These are phyloP conservation scores for Odontomachus brunneus DNA, from an alignment of 1,140 invertebrate species.

Conservation along the genomic window DNA sequence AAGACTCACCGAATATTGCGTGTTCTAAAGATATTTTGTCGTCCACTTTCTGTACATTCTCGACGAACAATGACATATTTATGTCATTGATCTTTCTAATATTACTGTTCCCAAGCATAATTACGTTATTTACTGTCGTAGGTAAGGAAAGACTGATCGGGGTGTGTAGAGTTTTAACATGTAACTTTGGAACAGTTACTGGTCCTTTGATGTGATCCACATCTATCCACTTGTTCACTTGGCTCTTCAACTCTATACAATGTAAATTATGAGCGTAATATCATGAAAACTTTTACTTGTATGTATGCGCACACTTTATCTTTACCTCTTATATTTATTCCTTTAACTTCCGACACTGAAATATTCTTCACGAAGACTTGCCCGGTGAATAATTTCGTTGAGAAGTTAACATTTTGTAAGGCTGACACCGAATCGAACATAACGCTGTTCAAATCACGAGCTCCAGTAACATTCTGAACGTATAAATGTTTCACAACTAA, in stretches of 20 bases:
- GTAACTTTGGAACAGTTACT: slow-evolving; percentile 57
- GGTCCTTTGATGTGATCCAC: slow-evolving; percentile 58
- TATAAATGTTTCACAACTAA: slow-evolving; percentile 63
- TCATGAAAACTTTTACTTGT: not conserved
- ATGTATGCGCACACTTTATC: not conserved
- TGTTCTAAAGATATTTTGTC: slow-evolving; percentile 69
- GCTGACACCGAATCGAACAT: slow-evolving; percentile 44
- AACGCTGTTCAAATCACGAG: slow-evolving; percentile 52
- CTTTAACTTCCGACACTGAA: not conserved
- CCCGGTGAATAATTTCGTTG: slow-evolving; percentile 53
- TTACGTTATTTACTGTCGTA: slow-evolving; percentile 62
- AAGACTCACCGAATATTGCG: slow-evolving; percentile 71
- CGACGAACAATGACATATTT: slow-evolving; percentile 67
- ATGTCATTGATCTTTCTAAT: slow-evolving; percentile 71
- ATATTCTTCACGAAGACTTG: slow-evolving; percentile 57
- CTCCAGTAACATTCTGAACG: slow-evolving; percentile 62
- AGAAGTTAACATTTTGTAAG: slow-evolving; percentile 54
- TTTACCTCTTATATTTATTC: slow-evolving; percentile 55
- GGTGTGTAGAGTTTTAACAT: slow-evolving; percentile 48
- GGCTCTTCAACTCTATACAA: slow-evolving; percentile 61
- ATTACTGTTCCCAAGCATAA: slow-evolving; percentile 62
- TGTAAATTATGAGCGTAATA: slow-evolving; percentile 5
- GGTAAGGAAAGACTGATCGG: slow-evolving; percentile 47
- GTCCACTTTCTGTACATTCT: slow-evolving; percentile 66
- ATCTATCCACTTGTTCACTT: slow-evolving; percentile 57